phyloP scores from a whole-genome alignment of 2,797 vertebrate genomes.

The Chromis chromis region DNA sequence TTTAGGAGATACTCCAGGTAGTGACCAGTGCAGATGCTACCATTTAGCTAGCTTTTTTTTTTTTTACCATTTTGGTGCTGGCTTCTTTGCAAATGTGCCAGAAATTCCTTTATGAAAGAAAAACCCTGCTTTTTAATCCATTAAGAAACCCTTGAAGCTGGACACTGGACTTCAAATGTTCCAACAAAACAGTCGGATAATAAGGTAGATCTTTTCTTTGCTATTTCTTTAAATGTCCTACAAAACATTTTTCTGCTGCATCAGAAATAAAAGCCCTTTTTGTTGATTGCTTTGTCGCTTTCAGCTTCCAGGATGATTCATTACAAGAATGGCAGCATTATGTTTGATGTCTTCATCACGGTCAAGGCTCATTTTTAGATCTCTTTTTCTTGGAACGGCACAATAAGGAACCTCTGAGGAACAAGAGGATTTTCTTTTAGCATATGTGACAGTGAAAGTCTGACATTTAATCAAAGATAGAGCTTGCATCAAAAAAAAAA shows the following conservation, averaged over 20 bases:
- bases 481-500: slow-evolving; percentile 29
- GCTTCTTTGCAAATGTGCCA: too few species aligned
- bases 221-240: neutral
- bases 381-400: slow-evolving; percentile 47
- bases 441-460: slow-evolving; percentile 65
- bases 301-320: neutral
- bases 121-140: too few species aligned
- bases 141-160: too few species aligned
- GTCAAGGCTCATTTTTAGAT: neutral
- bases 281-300: neutral
- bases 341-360: slow-evolving; percentile 22
- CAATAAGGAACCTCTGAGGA: slow-evolving; percentile 29
- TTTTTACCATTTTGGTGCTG: too few species aligned
- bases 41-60: too few species aligned
- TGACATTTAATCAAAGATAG: slow-evolving; percentile 74
- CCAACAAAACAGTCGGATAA: too few species aligned
- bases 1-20: too few species aligned
- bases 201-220: neutral
- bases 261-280: slow-evolving; percentile 4
- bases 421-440: slow-evolving; percentile 45
- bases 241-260: too few species aligned
- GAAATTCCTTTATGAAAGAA: too few species aligned
- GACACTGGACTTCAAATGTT: too few species aligned
- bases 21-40: too few species aligned
- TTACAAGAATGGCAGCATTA: slow-evolving; percentile 5